Evolutionary conservation across 1,140 invertebrate species (phyloP), one percentile per base, ranked within the genome.

Genomic region (Triops longicaudatus): DNA sequence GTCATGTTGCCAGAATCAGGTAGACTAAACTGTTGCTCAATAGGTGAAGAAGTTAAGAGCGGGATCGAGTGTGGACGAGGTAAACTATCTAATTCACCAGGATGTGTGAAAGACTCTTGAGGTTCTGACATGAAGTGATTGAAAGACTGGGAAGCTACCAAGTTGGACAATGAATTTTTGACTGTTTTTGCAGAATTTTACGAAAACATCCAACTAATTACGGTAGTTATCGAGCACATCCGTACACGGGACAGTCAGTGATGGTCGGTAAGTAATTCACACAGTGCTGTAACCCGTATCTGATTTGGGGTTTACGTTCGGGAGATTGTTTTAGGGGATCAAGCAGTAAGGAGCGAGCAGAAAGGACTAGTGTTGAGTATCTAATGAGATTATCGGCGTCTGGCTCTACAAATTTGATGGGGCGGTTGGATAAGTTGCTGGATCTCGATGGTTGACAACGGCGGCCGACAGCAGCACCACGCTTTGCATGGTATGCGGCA

Each of bases 321-420:
- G 31, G 31, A 37, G 31, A 37, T 37, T 37, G 31, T 37, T 37
- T 2, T 2, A 37, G 31, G 31, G 17, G 50, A 63, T 17, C 50
- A 63, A 63, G 50, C 50, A n/a, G 50, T 63, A 14, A n/a, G 22
- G 22, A 22, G 50, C 50, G 17, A 63, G 22, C 50, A 17, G 50
- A n/a, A 63, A 63, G 50, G 50, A 63, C 50, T 22, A 17, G 50
- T 63, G 50, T 63, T 63, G 50, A 63, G 50, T 63, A 63, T 63
- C 50, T 63, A 63, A 63, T 63, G 50, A 63, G 50, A 63, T 63
- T 63, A 63, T 63, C 50, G 50, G 50, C 50, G 50, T 63, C 50
- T 14, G 50, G 50, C n/a, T 63, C 50, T n/a, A 63, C 50, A 63
- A 17, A 63, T 63, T 63, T 63, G 50, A 63, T 22, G 50, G 50